Evolutionary conservation across 2,888 invertebrate species (phyloP).

Genomic region (Erebia aethiops): DNA sequence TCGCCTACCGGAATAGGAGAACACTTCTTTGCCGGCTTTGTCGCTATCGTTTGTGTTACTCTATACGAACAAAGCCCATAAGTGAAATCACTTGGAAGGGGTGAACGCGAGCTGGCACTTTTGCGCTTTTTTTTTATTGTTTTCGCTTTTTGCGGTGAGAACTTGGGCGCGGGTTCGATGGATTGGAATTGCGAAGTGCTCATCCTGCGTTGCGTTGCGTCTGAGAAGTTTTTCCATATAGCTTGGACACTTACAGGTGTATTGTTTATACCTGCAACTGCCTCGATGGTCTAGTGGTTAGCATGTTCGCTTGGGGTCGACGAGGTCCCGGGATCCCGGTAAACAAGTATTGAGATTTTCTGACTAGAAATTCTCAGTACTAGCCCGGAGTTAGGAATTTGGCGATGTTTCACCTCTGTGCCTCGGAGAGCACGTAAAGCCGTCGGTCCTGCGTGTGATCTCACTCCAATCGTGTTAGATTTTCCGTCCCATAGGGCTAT

Average conservation of each 20-base stretch:
- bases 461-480: no score
- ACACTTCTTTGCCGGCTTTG: constrained; percentile 75
- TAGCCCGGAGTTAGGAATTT: no score
- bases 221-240: constrained; percentile 7
- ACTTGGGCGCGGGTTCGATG: constrained; percentile 22
- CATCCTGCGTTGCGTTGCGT: constrained; percentile 6
- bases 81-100: constrained; percentile 72
- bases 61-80: constrained; percentile 68
- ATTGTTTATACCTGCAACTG: no score
- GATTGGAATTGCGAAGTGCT: constrained; percentile 15
- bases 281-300: no score
- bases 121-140: constrained; percentile 68
- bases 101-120: constrained; percentile 65
- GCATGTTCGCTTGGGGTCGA: no score
- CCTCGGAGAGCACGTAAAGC: no score
- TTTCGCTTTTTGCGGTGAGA: constrained; percentile 56
- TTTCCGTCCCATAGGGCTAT: no score
- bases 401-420: no score
- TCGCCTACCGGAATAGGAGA: constrained; percentile 77
- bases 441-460: no score
- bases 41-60: constrained; percentile 71
- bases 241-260: neutral
- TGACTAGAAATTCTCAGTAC: no score
- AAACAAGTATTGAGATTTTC: no score
- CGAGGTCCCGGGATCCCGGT: no score